Evolutionary conservation across 2,888 invertebrate species (phyloP), one percentile per base, ranked within the genome.

Genomic region (Crioceris asparagi): DNA sequence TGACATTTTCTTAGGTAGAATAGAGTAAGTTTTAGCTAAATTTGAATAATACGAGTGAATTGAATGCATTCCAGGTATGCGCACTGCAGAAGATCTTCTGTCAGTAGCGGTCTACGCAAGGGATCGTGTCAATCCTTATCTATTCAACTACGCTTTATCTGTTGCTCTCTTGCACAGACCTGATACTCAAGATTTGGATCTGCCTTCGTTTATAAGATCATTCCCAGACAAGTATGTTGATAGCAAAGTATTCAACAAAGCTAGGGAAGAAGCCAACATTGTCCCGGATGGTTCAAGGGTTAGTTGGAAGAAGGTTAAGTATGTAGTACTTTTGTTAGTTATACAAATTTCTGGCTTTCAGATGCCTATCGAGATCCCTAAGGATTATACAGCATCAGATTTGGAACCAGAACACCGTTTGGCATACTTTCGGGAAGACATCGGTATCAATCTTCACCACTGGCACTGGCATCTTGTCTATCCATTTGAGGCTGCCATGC

Each of bases 381-480:
- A 64, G 14, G 79, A 84, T 64, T 85, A 77, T 60, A 83, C 87
- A 0, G 87, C 85, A 0, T 74, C 79, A 0, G 73, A 77, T 45
- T 54, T 69, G 3, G 86, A 88, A 52, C 76, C 76, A 1, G 90
- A 90, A 53, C 86, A 88, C 60, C 74, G 80, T 4, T 61, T 85
- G 43, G 82, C 85, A 19, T 90, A 88, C 64, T 88, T 83, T 72
- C 74, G 87, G 25, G 88, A 88, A 60, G 88, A 88, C 61, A 68
- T 86, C 43, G 86, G 85, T 46, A 70, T 88, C 50, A 88, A 88
- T 65, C 75, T 85, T 34, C 88, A 88, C 60, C 88, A 90, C 59
- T 90, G 88, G 87, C 87, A 88, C 58, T 88, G 87, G 88, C 88
- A 90, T 62, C 70, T 88, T 47, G 86, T 88, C 2, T 88, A 87